Conservation (phyloP, 2,113 vertebrate genomes). For the Apistogramma diplotaenia region DNA sequence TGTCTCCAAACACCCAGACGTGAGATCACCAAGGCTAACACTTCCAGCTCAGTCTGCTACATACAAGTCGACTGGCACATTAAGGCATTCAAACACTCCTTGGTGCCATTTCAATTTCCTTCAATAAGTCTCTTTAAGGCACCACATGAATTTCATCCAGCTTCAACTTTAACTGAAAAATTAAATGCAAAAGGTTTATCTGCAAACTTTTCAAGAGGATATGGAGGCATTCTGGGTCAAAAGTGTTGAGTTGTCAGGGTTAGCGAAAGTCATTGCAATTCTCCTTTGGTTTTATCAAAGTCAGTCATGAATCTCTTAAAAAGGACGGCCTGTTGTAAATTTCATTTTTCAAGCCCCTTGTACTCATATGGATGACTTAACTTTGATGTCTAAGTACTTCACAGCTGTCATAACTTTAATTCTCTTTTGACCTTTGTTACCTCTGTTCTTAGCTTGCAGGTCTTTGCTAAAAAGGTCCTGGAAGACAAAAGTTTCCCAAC, state of each 20-base stretch:
- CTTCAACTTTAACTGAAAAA: background rate
- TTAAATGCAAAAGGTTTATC: background rate
- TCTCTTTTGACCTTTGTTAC: background rate
- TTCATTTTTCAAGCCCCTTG: background rate
- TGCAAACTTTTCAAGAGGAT: background rate
- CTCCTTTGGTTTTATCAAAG: background rate
- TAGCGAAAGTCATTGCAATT: background rate
- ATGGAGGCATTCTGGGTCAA: background rate
- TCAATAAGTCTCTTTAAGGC: fast-evolving
- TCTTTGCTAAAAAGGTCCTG: background rate
- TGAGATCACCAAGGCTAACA: background rate
- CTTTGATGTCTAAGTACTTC: background rate
- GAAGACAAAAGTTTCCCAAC: background rate
- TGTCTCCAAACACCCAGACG: background rate
- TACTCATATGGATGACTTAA: background rate
- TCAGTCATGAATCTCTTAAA: background rate
- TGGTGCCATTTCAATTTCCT: background rate
- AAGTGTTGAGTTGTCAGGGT: background rate
- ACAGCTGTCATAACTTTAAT: background rate
- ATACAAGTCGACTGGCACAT: background rate
- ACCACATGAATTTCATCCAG: background rate
- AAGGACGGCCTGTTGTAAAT: background rate
- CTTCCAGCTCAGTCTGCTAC: background rate
- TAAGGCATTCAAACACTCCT: background rate
- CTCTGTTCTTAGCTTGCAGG: background rate